phyloP scores from a whole-genome alignment of 2,797 vertebrate species.

The Caiman crocodilus region DNA sequence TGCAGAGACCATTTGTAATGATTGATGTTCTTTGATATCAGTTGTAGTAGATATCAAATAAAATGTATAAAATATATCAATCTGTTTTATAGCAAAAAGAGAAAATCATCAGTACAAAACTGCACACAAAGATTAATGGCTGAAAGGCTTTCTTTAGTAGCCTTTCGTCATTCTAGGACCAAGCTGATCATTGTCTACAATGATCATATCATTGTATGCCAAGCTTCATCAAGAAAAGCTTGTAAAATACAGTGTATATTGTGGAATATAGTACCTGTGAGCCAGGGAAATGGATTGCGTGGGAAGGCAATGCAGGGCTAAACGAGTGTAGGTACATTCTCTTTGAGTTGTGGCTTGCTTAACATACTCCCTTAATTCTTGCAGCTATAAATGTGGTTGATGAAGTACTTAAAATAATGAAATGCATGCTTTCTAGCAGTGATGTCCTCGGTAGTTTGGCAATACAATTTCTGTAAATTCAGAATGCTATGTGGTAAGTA shows the following conservation, averaged over 20 bases:
- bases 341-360: not conserved
- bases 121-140: not conserved
- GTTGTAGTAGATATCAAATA: not conserved
- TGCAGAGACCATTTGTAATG: not conserved
- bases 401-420: not conserved
- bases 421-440: not conserved
- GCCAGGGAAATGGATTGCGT: not conserved
- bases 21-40: not conserved
- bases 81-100: not conserved
- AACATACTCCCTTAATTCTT: not conserved
- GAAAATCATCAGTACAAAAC: not conserved
- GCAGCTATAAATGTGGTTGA: not conserved
- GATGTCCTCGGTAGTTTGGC: not conserved
- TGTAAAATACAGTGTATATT: not conserved
- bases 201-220: not conserved
- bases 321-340: not conserved
- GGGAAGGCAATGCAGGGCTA: not conserved
- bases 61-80: not conserved
- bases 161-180: not conserved
- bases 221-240: not conserved
- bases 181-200: not conserved
- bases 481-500: slow-evolving; percentile 26
- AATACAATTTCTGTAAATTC: not conserved
- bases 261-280: not conserved
- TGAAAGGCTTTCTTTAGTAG: not conserved